Conservation (phyloP, 2,888 invertebrate genomes). For the Drosophila paranaensis region DNA sequence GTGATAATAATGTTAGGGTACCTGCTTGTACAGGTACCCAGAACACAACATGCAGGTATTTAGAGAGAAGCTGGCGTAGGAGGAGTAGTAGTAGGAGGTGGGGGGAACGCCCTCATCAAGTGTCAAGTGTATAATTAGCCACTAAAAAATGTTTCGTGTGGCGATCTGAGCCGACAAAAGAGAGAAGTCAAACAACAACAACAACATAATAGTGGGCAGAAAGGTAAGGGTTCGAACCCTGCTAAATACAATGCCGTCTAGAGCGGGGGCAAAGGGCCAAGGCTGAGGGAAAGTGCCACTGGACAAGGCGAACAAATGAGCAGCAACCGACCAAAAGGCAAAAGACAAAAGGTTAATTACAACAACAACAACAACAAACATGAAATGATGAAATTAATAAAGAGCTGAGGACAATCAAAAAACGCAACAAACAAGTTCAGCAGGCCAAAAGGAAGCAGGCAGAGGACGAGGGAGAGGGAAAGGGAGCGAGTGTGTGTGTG, state of each 20-base stretch:
- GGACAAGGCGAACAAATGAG: slow-evolving; percentile 51
- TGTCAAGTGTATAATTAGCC: slow-evolving; percentile 79
- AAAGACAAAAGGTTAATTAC: slow-evolving; percentile 80
- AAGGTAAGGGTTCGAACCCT: slow-evolving; percentile 40
- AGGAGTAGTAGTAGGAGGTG: background rate
- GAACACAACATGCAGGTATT: background rate
- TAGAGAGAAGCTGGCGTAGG: slow-evolving; percentile 1
- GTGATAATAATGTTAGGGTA: slow-evolving; percentile 50
- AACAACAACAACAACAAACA: slow-evolving; percentile 64
- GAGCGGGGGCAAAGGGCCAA: background rate
- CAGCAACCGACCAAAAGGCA: slow-evolving; percentile 43
- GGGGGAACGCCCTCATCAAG: slow-evolving; percentile 64
- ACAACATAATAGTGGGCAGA: slow-evolving; percentile 34
- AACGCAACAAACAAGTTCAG: slow-evolving; percentile 17
- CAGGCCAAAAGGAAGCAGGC: background rate
- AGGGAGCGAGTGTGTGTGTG: background rate
- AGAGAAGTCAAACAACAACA: slow-evolving; percentile 37
- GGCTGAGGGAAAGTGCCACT: slow-evolving; percentile 44
- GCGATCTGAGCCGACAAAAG: slow-evolving; percentile 40
- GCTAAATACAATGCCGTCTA: slow-evolving; percentile 33
- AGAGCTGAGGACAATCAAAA: slow-evolving; percentile 67
- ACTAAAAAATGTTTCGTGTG: slow-evolving; percentile 48
- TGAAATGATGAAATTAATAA: slow-evolving; percentile 79
- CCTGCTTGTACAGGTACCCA: slow-evolving; percentile 39
- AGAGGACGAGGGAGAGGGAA: no score